phyloP scores from a whole-genome alignment of 2,888 invertebrate genomes.

The Agonopterix heracliana region DNA sequence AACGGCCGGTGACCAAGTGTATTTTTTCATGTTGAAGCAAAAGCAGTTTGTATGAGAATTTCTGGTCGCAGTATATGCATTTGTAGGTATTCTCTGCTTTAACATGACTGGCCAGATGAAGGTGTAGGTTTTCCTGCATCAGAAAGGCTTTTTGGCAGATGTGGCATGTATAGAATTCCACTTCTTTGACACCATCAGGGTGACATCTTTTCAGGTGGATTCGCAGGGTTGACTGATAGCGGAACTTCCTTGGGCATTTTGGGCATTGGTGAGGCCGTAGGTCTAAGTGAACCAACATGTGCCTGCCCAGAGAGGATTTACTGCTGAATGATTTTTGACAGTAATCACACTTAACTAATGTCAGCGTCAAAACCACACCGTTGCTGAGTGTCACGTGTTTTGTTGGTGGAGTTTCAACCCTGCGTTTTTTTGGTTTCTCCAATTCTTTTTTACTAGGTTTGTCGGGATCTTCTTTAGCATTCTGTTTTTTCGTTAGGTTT shows the following conservation, averaged over 20 bases:
- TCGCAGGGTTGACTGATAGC: conserved; percentile 79
- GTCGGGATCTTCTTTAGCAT: neutral
- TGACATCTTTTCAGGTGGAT: conserved; percentile 79
- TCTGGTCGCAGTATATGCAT: conserved; percentile 78
- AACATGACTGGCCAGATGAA: conserved; percentile 84
- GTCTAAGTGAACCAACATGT: conserved; percentile 80
- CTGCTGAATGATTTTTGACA: conserved; percentile 80
- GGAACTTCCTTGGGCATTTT: conserved; percentile 78
- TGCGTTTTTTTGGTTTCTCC: neutral
- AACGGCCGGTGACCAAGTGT: conserved; percentile 84
- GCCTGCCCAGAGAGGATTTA: conserved; percentile 80
- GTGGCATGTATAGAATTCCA: conserved; percentile 79
- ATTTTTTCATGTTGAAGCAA: conserved; percentile 82
- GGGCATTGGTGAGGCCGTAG: conserved; percentile 79
- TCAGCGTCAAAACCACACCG: conserved; percentile 30
- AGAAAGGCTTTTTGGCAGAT: conserved; percentile 86
- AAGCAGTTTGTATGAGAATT: conserved; percentile 40
- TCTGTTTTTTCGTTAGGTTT: neutral
- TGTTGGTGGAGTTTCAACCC: conserved; percentile 8
- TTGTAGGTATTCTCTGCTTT: conserved; percentile 67
- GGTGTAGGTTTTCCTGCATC: conserved; percentile 82
- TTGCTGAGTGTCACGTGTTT: conserved; percentile 31
- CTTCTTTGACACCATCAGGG: conserved; percentile 33
- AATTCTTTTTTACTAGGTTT: neutral
- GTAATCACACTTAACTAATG: conserved; percentile 69